These are phyloP conservation scores for Antedon mediterranea DNA, from an alignment of 53 echinoderm and acorn worm genomes.

Conservation along the genomic window DNA sequence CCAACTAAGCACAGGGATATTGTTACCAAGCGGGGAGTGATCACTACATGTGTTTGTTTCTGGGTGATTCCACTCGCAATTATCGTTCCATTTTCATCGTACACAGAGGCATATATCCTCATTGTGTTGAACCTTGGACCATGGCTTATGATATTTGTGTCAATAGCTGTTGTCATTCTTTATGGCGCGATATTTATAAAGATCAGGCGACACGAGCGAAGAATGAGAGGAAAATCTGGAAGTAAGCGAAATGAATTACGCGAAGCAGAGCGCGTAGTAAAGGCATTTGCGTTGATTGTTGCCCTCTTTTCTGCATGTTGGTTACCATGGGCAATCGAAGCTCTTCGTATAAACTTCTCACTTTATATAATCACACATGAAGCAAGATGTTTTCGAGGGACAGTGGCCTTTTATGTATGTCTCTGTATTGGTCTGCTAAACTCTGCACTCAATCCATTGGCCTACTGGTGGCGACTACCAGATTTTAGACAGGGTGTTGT, in stretches of 20 bases:
- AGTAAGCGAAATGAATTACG: not conserved
- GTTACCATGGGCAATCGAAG: not conserved
- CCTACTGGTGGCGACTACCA: not conserved
- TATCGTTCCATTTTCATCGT: not conserved
- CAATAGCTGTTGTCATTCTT: not conserved
- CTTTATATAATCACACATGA: not conserved
- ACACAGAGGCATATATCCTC: not conserved
- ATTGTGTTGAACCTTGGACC: not conserved
- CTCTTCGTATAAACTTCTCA: not conserved
- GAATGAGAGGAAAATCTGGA: not conserved
- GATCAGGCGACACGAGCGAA: not conserved
- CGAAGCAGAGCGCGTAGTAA: not conserved
- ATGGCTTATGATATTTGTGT: not conserved
- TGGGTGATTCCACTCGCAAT: not conserved
- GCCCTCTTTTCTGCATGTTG: not conserved
- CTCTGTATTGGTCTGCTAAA: not conserved
- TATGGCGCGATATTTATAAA: not conserved
- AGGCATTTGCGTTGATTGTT: not conserved
- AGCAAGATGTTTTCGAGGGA: not conserved
- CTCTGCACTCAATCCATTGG: not conserved
- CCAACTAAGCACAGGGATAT: not conserved
- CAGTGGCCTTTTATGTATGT: not conserved
- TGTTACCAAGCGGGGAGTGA: not conserved
- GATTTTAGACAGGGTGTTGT: not conserved
- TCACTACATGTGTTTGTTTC: not conserved